phyloP scores from a whole-genome alignment of 2,888 invertebrate genomes.

The Camptogramma bilineatum region DNA sequence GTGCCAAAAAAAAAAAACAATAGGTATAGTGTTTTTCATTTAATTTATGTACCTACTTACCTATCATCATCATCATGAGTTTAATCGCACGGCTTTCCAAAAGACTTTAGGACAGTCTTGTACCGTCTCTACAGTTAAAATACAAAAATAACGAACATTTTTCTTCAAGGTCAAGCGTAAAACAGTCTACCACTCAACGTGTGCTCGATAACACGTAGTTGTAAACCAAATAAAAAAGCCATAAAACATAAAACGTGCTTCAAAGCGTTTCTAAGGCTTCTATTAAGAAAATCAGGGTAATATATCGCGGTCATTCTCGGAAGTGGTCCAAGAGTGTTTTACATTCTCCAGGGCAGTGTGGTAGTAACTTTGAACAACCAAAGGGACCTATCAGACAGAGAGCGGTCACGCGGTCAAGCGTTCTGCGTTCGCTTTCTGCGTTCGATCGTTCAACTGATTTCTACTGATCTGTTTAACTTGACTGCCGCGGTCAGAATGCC shows the following conservation, averaged over 20 bases:
- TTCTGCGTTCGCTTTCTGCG: too few relatives aligned
- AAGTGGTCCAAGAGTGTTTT: slow-evolving; percentile 61
- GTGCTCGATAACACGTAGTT: slow-evolving; percentile 28
- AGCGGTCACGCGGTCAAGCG: too few relatives aligned
- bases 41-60: too few relatives aligned
- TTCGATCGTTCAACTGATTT: too few relatives aligned
- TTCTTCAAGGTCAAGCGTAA: slow-evolving; percentile 16
- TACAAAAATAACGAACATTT: not conserved
- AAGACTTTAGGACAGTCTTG: not conserved
- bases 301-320: slow-evolving; percentile 54
- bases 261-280: slow-evolving; percentile 37
- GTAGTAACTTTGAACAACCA: slow-evolving; percentile 35
- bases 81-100: too few relatives aligned
- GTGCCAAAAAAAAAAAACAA: too few relatives aligned
- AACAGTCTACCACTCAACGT: slow-evolving; percentile 21
- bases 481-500: too few relatives aligned
- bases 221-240: slow-evolving; percentile 28
- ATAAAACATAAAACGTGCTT: slow-evolving; percentile 31
- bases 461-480: too few relatives aligned
- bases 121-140: not conserved
- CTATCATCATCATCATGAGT: too few relatives aligned
- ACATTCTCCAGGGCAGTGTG: slow-evolving; percentile 65
- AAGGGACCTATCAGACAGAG: too few relatives aligned
- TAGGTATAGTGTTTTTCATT: too few relatives aligned
- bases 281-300: slow-evolving; percentile 38